Evolutionary conservation across 2,113 vertebrate species (phyloP).

Genomic region (Enhydra lutris): DNA sequence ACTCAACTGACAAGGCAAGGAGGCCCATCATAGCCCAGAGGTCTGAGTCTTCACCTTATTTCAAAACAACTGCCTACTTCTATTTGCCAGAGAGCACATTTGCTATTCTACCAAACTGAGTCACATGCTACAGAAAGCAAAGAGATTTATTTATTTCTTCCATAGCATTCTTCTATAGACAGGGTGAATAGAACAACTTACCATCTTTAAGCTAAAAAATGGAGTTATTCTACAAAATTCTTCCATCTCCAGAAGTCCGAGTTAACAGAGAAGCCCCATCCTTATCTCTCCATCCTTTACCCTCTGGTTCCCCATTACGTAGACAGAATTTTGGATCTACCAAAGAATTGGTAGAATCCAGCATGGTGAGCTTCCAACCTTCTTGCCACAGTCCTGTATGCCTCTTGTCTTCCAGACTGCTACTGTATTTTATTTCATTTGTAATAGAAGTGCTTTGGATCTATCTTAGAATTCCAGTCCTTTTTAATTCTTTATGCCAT

Average conservation of each 20-base stretch:
- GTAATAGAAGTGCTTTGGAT: not conserved
- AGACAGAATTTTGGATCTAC: not conserved
- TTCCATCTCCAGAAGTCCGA: not conserved
- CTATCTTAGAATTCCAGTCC: not conserved
- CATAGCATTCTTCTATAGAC: not conserved
- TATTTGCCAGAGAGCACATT: not conserved
- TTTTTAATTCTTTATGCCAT: not conserved
- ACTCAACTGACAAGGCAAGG: not conserved
- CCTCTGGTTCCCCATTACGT: not conserved
- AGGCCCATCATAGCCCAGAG: not conserved
- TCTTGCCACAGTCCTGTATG: accelerated
- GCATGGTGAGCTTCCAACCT: not conserved
- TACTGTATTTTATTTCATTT: not conserved
- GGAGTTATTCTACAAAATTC: not conserved
- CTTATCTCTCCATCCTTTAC: not conserved
- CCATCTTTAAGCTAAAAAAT: not conserved
- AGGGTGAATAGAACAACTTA: not conserved
- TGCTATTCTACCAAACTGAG: not conserved
- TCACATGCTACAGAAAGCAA: not conserved
- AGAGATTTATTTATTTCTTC: not conserved
- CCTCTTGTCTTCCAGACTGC: not conserved
- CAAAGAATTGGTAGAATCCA: not conserved
- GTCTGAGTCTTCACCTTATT: not conserved
- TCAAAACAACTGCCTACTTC: not conserved
- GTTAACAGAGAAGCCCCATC: not conserved